Percentiles rank a stretch among this genome's conserved stretches.
These are phyloP conservation scores for Nasonia oneida DNA, from an alignment of 2,888 invertebrate genomes.

Conservation along the genomic window DNA sequence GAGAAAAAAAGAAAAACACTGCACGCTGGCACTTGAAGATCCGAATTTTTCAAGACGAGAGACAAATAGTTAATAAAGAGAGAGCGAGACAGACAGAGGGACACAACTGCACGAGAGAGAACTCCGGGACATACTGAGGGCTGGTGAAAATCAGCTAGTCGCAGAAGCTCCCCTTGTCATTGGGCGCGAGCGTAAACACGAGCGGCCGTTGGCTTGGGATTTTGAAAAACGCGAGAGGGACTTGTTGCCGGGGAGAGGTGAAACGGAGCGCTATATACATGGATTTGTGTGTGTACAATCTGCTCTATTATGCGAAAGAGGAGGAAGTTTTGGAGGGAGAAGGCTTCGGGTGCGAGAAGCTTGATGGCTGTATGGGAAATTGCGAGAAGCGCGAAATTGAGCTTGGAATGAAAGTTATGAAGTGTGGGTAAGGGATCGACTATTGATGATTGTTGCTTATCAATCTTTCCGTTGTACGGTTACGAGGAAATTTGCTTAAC, in stretches of 20 bases:
- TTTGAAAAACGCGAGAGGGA: background rate
- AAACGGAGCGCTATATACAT: too few species aligned
- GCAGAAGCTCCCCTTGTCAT: background rate
- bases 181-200: constrained; percentile 34
- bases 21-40: background rate
- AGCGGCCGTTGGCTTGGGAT: background rate
- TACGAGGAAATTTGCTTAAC: background rate
- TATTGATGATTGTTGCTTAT: background rate
- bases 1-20: background rate
- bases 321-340: background rate
- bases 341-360: too few species aligned
- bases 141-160: background rate
- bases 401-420: background rate
- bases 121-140: constrained; percentile 36
- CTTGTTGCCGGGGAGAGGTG: background rate
- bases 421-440: background rate
- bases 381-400: too few species aligned
- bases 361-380: too few species aligned
- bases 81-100: background rate
- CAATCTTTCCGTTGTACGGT: background rate
- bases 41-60: background rate
- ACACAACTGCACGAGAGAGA: constrained; percentile 35
- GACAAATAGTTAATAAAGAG: background rate
- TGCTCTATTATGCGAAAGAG: background rate
- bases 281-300: too few species aligned